These are phyloP conservation scores for Spermophilus dauricus DNA, from an alignment of 2,113 vertebrate species.

Conservation along the genomic window DNA sequence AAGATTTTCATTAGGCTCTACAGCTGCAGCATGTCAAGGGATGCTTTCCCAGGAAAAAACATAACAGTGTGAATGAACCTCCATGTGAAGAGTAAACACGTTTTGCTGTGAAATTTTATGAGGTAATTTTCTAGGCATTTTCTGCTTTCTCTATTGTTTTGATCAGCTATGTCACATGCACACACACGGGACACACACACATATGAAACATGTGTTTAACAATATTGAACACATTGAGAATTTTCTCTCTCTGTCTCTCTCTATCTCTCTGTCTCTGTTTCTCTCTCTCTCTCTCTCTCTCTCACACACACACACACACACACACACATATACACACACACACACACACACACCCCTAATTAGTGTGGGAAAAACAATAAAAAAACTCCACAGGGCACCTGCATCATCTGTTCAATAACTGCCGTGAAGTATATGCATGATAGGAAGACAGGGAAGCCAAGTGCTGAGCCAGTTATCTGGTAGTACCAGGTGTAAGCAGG, in stretches of 20 bases:
- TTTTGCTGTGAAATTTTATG: conserved; percentile 43
- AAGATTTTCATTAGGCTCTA: conserved; percentile 58
- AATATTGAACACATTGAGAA: background rate
- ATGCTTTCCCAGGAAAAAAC: conserved; percentile 37
- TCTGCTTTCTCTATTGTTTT: conserved; percentile 38
- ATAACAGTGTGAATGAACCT: conserved; percentile 2
- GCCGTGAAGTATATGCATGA: background rate
- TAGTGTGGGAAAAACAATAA: conserved; percentile 24
- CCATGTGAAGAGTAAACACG: background rate
- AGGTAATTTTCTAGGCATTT: background rate
- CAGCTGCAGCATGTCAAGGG: conserved; percentile 51
- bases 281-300: too few species aligned
- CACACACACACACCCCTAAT: background rate
- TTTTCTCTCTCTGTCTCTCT: too few species aligned
- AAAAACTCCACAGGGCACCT: background rate
- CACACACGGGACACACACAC: background rate
- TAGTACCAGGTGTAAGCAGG: conserved; percentile 29
- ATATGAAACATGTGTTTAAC: background rate
- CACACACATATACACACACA: too few species aligned
- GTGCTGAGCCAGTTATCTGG: background rate
- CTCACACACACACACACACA: background rate
- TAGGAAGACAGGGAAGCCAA: conserved; percentile 13
- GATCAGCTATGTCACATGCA: background rate
- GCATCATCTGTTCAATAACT: conserved; percentile 42
- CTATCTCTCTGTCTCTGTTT: too few species aligned